Base-by-base conservation (phyloP, 2,797 vertebrate species). In the Ptychadena robeensis region DNA sequence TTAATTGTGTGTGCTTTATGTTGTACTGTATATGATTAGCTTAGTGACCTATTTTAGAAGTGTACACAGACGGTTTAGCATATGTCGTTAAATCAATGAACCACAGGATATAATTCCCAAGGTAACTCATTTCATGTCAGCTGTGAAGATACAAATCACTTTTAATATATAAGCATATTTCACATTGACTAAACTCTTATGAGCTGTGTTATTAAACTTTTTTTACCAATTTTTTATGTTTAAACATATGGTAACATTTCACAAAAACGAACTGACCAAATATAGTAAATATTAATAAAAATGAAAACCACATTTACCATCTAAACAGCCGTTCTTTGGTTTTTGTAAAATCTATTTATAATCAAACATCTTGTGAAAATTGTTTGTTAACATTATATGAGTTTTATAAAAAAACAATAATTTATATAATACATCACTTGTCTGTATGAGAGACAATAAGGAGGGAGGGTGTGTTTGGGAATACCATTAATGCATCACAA, bases 21-120 rank as follows among this genome's bases (percentile, higher is more conserved):
- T 37, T 61, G 34, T 35, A 68, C 22, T 22, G 8, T 38, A 22
- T 34, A 48, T 37, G 74, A 77, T 53, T 61, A 61, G 30, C 64
- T 68, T 59, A 12, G 5, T 78, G 75, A 78, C 75, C 75, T 68
- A 68, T 27, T 68, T 77, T 57, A 37, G 72, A 15, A 73, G 18
- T 12, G 28, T 66, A 65, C 30, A 67, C 75, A 53, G 75, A 32
- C 64, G 32, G 64, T 68, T 53, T 78, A 68, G 30, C 40, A 34
- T 35, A 53, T 78, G 59, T 64, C 34, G 73, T 59, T 75, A 31
- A 75, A 64, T 38, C 73, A 75, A 38, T 75, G 73, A 75, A 75
- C 73, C 73, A 64, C 63, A 40, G 57, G 38, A 27, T 27, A 75
- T 75, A 12, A 75, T 75, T 75, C 73, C 59, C 73, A 64, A 37